A percentile compares a stretch with the other conserved stretches of the same genome.
phyloP scores from a whole-genome alignment of 2,888 invertebrate genomes.

The Drosophila dives region DNA sequence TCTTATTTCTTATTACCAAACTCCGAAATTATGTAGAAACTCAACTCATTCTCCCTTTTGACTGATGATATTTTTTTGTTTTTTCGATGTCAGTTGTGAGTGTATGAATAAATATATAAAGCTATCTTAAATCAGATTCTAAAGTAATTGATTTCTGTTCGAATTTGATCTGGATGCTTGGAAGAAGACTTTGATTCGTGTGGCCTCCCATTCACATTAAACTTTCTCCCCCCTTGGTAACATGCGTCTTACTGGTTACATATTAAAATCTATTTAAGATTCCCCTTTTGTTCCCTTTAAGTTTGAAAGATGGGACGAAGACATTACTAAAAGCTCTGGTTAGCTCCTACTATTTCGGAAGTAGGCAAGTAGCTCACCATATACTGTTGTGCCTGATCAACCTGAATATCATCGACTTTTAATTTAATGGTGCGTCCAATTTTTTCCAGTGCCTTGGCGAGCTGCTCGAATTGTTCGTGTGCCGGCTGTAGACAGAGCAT shows the following conservation, averaged over 20 bases:
- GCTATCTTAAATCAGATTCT: neutral
- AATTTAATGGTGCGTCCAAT: conserved; percentile 46
- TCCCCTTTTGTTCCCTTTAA: neutral
- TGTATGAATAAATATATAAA: neutral
- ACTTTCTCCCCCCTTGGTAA: neutral
- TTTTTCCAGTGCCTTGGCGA: conserved; percentile 26
- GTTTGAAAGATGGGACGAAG: neutral
- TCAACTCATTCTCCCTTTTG: neutral
- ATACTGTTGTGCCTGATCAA: conserved; percentile 35
- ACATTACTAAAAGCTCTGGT: neutral
- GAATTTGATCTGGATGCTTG: neutral
- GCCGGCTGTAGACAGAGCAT: conserved; percentile 47
- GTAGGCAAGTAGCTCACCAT: conserved; percentile 41
- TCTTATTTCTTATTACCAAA: neutral
- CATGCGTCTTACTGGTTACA: neutral
- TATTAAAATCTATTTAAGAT: neutral
- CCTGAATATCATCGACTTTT: conserved; percentile 48
- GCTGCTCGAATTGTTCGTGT: conserved; percentile 46
- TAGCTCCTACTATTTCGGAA: neutral
- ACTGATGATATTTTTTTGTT: neutral
- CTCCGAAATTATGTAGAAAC: neutral
- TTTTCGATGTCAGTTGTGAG: neutral
- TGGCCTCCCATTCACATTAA: neutral
- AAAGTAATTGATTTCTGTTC: neutral
- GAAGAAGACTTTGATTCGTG: neutral